Base-by-base conservation (phyloP, 1,140 invertebrate species). In the Hyposmocoma kahamanoa region DNA sequence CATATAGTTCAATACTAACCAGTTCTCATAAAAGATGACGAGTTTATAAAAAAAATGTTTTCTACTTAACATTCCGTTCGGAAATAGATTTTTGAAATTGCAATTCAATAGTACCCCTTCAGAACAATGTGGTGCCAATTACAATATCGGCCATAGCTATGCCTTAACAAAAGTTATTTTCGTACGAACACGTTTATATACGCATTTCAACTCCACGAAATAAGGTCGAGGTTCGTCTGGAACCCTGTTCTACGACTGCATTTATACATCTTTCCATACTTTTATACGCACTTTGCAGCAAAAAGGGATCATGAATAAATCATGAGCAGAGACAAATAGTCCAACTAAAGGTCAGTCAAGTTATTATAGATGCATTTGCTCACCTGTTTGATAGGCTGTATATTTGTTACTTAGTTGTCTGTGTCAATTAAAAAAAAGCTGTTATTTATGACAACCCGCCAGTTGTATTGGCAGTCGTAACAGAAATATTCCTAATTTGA, bases 251-350 rank as follows among this genome's bases (percentile, higher is more conserved):
- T 39, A 46, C 21, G 41, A 28, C 24, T n/a, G 19, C n/a, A 45
- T 8, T 43, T 15, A 42, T 41, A 50, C 47, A 49, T 57, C 61
- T 49, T 38, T 32, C 43, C 41, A 48, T 59, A 62, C 46, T 61
- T 65, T 52, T 66, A 62, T 67, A 71, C 62, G 67, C 66, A 67
- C 56, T 65, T 71, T 53, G 52, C 44, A 28, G 70, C 72, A 76
- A 73, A 76, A 76, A 71, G 45, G 19, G n/a, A 13, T 67, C 64
- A 77, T 83, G 79, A 80, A 83, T 83, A 72, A 83, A 57, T 67
- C 73, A 83, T 81, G 73, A 74, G 62, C 22, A 41, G 59, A 59
- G 72, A 80, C 74, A 77, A 80, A 82, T 76, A 80, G 71, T 72
- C 56, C 65, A 56, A 56, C 48, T 68, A 81, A 79, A 81, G 77